Conservation (phyloP, 37 sponge, comb jelly and placozoan genomes). For the Bolinopsis microptera region DNA sequence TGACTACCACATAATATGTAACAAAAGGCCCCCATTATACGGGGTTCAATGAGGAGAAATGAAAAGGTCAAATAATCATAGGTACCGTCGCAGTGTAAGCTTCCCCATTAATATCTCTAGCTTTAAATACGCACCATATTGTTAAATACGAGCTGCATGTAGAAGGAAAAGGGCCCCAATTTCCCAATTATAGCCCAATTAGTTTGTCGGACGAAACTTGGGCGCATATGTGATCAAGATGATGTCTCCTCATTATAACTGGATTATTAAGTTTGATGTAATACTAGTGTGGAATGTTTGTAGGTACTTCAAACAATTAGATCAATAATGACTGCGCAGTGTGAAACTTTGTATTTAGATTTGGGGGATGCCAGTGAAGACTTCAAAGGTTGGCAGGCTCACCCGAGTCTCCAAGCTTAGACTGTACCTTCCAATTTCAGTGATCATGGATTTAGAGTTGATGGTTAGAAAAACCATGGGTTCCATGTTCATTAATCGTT, state of each 20-base stretch:
- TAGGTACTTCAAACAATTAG: no score
- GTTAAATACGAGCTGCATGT: neutral
- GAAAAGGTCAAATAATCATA: neutral
- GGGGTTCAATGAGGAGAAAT: neutral
- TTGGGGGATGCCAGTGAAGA: no score
- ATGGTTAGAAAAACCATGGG: no score
- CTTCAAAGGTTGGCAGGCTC: no score
- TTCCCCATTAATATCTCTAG: neutral
- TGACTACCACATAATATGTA: no score
- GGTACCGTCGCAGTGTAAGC: neutral
- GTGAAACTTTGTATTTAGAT: no score
- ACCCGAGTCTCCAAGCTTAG: no score
- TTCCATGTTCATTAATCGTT: no score
- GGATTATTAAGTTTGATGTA: neutral
- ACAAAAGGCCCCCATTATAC: neutral
- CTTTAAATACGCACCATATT: neutral
- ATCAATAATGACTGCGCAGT: no score
- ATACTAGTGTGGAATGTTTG: neutral
- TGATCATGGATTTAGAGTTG: no score
- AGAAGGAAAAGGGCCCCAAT: neutral
- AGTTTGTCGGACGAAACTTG: no score
- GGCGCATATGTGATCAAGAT: neutral
- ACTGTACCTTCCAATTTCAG: no score
- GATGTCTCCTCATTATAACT: neutral
- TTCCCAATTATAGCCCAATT: neutral